phyloP scores from a whole-genome alignment of 2,113 vertebrate species.

The Cavia aperea region DNA sequence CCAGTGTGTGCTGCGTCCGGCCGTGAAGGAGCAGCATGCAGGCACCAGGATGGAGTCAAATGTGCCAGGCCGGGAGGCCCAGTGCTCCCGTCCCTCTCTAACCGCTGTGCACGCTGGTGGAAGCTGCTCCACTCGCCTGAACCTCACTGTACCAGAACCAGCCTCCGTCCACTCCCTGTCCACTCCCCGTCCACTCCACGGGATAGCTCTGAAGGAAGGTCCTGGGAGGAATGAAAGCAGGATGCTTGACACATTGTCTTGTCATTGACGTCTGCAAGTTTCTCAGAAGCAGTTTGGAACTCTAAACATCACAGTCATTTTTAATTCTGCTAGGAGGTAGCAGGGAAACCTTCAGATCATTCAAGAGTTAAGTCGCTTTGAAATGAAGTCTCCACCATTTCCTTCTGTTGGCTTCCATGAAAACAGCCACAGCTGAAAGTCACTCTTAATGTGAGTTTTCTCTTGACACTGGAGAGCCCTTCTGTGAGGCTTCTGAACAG shows the following conservation, averaged over 20 bases:
- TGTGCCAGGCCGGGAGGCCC: neutral
- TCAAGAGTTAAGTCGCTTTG: neutral
- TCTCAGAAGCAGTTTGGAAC: neutral
- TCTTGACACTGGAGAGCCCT: neutral
- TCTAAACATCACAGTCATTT: neutral
- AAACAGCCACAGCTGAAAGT: neutral
- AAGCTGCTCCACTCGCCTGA: neutral
- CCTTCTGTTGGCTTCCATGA: neutral
- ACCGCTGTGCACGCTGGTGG: neutral
- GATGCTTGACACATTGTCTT: neutral
- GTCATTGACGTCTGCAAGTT: neutral
- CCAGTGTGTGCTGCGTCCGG: rapidly evolving
- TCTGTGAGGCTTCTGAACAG: neutral
- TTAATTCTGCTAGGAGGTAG: neutral
- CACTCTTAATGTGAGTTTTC: neutral
- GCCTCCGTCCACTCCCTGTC: neutral
- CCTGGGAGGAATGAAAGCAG: neutral
- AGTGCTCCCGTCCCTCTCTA: neutral
- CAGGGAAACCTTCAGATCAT: neutral
- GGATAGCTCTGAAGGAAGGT: neutral
- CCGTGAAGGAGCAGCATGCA: neutral
- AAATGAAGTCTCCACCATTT: neutral
- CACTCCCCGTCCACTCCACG: neutral
- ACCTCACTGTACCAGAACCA: neutral
- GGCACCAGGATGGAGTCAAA: neutral